Evolutionary conservation across 1,140 invertebrate species (phyloP), one percentile per base, ranked within the genome.

Genomic region (Hylaeus volcanicus): DNA sequence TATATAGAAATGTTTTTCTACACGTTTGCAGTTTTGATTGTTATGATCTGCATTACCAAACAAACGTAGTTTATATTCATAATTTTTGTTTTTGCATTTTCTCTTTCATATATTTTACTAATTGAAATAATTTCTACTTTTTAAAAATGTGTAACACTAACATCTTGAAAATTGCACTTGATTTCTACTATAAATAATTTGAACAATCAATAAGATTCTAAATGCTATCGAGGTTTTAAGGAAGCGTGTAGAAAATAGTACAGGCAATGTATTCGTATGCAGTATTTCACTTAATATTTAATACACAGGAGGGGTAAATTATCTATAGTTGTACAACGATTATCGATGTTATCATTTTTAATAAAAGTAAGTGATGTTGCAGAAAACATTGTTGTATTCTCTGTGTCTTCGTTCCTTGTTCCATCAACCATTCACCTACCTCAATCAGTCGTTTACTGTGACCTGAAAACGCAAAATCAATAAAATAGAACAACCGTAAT

Each of bases 211-310:
- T 71, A 61, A 61, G n/a, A 37, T 26, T 76, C 65, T 5, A 2
- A 72, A 66, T 41, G 61, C 12, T 55, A 48, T 41, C 39, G 58
- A 14, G 5, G 14, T 58, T 55, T 12, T 26, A 61, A 75, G 39
- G 55, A 78, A 60, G 58, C 39, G 48, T 43, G 37, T 86, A 85
- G 74, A 61, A 71, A 74, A 74, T 75, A 82, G 53, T n/a, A 73
- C 64, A 78, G 86, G 81, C 79, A 76, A 89, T 89, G 83, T 89
- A 90, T 90, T 90, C 79, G 65, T 90, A 89, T 83, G 73, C 86
- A 90, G 87, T 90, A 90, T 90, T 89, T 90, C 82, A 84, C 65
- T 86, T 86, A 85, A 84, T 84, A 87, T 85, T 74, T 83, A 86
- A 88, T 84, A 85, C 82, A 86, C 77, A 79, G 63, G 65, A 88